phyloP scores from a whole-genome alignment of 2,113 vertebrate species.

The Thymallus thymallus region DNA sequence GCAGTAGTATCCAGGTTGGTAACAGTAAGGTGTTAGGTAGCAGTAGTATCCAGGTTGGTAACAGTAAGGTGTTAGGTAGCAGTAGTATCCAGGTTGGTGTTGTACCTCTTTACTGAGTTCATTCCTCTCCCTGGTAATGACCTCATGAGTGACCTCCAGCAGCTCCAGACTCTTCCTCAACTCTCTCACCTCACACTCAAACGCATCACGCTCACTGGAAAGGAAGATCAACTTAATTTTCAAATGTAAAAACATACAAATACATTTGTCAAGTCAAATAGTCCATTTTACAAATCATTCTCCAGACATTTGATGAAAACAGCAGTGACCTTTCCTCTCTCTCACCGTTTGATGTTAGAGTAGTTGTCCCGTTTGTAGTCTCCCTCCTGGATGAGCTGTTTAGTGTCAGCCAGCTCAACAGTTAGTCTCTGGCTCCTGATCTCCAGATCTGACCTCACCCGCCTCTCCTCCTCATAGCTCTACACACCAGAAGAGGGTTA shows the following conservation, averaged over 20 bases:
- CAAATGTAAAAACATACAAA: too few relatives aligned
- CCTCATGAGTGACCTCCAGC: conserved; percentile 77
- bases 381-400: conserved; percentile 87
- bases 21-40: too few relatives aligned
- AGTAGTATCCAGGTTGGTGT: background rate
- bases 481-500: conserved; percentile 42
- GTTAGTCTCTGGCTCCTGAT: conserved; percentile 85
- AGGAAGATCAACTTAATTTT: background rate
- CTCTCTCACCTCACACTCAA: conserved; percentile 83
- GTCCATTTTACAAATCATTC: too few relatives aligned
- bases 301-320: too few relatives aligned
- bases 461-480: conserved; percentile 88
- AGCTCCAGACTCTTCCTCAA: conserved; percentile 82
- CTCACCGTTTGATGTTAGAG: conserved; percentile 82
- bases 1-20: too few relatives aligned
- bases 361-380: conserved; percentile 93
- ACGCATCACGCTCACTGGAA: conserved; percentile 84
- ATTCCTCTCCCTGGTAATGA: conserved; percentile 82
- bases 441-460: conserved; percentile 83
- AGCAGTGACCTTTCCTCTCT: background rate
- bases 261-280: too few relatives aligned
- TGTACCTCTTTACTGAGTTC: conserved; percentile 88
- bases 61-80: too few relatives aligned
- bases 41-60: too few relatives aligned
- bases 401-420: conserved; percentile 90